Conservation (phyloP, 2,797 vertebrate genomes). For the Alcedo quadribrachys region DNA sequence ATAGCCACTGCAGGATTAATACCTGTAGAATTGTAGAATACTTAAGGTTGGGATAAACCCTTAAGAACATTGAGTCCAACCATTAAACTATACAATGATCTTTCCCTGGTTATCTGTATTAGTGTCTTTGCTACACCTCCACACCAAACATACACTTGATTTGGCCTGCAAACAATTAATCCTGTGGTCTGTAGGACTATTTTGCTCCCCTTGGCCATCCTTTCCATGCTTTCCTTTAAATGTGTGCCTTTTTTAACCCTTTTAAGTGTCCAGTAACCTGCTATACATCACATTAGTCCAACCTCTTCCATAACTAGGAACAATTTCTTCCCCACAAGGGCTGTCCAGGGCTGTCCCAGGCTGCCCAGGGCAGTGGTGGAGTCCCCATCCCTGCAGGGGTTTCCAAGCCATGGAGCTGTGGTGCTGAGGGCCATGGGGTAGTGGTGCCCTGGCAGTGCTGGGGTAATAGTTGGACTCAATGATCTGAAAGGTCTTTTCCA, state of each 20-base stretch:
- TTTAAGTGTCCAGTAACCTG: neutral
- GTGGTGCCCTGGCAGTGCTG: neutral
- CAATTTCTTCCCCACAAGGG: neutral
- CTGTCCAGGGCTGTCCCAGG: neutral
- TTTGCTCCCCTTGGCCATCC: neutral
- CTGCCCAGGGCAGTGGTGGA: neutral
- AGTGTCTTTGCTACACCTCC: neutral
- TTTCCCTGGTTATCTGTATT: neutral
- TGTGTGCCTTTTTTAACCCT: neutral
- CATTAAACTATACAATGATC: neutral
- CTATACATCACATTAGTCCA: neutral
- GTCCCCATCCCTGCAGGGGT: neutral
- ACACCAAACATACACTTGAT: too few species aligned
- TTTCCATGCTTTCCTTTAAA: neutral
- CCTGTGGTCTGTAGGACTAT: accelerated
- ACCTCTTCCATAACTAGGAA: neutral
- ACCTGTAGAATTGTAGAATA: neutral
- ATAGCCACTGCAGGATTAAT: neutral
- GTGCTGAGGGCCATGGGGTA: neutral
- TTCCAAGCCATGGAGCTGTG: neutral
- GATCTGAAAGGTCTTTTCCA: neutral
- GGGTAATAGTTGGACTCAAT: too few species aligned
- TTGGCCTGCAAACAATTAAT: neutral
- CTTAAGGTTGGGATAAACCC: neutral
- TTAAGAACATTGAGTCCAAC: neutral